Conservation (phyloP, 2,888 invertebrate species). For the Pocota personata region DNA sequence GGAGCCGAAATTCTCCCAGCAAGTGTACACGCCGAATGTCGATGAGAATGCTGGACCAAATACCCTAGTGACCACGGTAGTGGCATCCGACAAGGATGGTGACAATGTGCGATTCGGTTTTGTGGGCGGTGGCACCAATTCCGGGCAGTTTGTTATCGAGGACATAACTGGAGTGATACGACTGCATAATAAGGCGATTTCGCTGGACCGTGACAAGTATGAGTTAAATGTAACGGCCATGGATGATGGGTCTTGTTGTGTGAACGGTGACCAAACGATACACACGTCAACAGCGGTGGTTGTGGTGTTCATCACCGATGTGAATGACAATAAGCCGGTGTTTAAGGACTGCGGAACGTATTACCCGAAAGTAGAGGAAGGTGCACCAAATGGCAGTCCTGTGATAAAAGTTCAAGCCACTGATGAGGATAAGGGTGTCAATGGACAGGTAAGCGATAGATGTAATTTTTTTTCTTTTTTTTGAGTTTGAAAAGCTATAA, state of each 20-base stretch:
- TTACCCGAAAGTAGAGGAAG: slow-evolving; percentile 96
- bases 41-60: slow-evolving; percentile 98
- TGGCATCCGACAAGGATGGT: slow-evolving; percentile 98
- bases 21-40: slow-evolving; percentile 97
- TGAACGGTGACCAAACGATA: slow-evolving; percentile 92
- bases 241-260: slow-evolving; percentile 99
- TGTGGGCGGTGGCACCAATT: slow-evolving; percentile 94
- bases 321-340: slow-evolving; percentile 98
- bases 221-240: slow-evolving; percentile 98
- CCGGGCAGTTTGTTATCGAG: slow-evolving; percentile 97
- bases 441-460: slow-evolving; percentile 87
- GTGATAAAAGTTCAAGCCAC: slow-evolving; percentile 97
- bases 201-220: slow-evolving; percentile 95
- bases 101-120: slow-evolving; percentile 97
- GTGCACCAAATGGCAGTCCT: slow-evolving; percentile 95
- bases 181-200: slow-evolving; percentile 92
- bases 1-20: slow-evolving; percentile 97
- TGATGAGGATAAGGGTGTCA: slow-evolving; percentile 97
- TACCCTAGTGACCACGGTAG: slow-evolving; percentile 97
- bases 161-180: slow-evolving; percentile 97
- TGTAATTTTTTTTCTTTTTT: too few relatives aligned
- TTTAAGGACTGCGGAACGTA: slow-evolving; percentile 97
- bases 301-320: slow-evolving; percentile 97
- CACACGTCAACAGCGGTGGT: slow-evolving; percentile 97
- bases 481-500: too few relatives aligned